Percentiles rank a stretch among this genome's conserved stretches.
phyloP scores from a whole-genome alignment of 2,888 invertebrate species.

The Parthenolecanium corni region DNA sequence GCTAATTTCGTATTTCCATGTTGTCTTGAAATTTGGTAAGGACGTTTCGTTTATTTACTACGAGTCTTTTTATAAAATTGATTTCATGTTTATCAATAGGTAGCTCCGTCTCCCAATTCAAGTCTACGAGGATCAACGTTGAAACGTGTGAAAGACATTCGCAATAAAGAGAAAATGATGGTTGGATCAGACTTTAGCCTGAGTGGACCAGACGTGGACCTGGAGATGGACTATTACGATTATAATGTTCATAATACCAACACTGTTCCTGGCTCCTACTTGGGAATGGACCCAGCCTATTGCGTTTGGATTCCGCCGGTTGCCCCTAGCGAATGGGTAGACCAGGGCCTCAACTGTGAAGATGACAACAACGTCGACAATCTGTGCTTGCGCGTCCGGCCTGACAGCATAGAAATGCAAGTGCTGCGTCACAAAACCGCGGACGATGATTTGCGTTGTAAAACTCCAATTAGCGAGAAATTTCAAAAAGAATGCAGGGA shows the following conservation, averaged over 20 bases:
- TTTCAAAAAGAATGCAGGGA: constrained; percentile 19
- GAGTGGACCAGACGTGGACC: constrained; percentile 56
- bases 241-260: constrained; percentile 69
- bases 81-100: constrained; percentile 20
- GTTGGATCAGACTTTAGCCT: constrained; percentile 64
- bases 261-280: constrained; percentile 61
- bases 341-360: constrained; percentile 3
- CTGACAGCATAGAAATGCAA: constrained; percentile 11
- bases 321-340: constrained; percentile 33
- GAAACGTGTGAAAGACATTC: constrained; percentile 66
- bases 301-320: constrained; percentile 73
- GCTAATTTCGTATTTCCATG: too few species aligned
- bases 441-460: neutral
- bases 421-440: neutral
- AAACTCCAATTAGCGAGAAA: constrained; percentile 3
- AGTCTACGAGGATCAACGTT: constrained; percentile 52
- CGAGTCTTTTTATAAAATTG: too few species aligned
- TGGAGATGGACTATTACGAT: constrained; percentile 79
- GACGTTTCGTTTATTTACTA: too few species aligned
- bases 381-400: neutral
- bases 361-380: constrained; percentile 2
- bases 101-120: constrained; percentile 47
- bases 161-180: constrained; percentile 59
- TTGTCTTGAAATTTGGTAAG: too few species aligned
- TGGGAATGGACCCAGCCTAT: constrained; percentile 82